Conservation (phyloP, 2,113 vertebrate species). For the Glaucidium brasilianum region DNA sequence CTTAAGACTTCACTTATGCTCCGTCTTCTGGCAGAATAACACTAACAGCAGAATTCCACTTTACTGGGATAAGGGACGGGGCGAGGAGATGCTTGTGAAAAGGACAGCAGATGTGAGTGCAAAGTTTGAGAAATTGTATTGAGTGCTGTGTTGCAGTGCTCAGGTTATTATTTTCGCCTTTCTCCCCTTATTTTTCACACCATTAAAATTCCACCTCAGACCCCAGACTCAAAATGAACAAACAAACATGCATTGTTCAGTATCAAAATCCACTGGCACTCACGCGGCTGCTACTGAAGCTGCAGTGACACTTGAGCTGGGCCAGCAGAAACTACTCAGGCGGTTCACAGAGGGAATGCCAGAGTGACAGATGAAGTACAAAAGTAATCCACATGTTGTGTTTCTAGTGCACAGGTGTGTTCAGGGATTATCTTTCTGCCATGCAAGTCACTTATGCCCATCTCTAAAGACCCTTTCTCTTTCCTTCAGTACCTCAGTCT, state of each 20-base stretch:
- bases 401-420: constrained; percentile 70
- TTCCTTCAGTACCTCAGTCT: neutral
- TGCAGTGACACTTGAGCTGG: constrained; percentile 59
- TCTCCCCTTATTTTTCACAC: neutral
- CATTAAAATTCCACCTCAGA: constrained; percentile 68
- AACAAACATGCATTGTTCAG: constrained; percentile 62
- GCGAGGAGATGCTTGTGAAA: neutral
- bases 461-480: constrained; percentile 30
- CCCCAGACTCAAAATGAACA: constrained; percentile 10
- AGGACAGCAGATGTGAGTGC: neutral
- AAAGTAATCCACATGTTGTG: constrained; percentile 27
- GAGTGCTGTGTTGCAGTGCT: neutral
- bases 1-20: neutral
- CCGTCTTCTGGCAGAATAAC: neutral
- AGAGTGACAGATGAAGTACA: constrained; percentile 63
- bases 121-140: neutral
- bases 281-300: neutral
- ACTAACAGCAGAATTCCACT: neutral
- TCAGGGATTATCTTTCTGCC: constrained; percentile 69
- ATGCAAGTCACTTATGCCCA: neutral
- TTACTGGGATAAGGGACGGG: neutral
- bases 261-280: neutral
- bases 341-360: constrained; percentile 16
- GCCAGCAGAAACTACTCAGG: neutral
- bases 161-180: neutral